Base-by-base conservation (phyloP, 2,888 invertebrate genomes). In the Tinea semifulvella region DNA sequence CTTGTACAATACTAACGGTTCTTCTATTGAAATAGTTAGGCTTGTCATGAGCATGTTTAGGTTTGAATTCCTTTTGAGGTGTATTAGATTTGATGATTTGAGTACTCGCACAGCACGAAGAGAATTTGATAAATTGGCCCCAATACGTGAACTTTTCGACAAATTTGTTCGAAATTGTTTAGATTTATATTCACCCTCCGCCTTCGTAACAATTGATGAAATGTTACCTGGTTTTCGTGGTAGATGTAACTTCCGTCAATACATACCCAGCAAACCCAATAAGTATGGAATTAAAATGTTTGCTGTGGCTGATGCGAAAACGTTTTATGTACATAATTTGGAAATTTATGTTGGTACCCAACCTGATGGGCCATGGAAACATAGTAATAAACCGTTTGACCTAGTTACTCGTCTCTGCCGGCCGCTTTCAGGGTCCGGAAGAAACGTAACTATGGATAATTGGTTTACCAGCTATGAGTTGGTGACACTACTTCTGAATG, bases 261-360 rank as follows among this genome's bases (percentile, higher is more conserved):
- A 45, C 17, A 49, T 47, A 18, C 43, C 43, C n/a, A 17, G 3
- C 18, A 45, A 47, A 4, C 27, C 48, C 7, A 28, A 40, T 17
- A 25, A 46, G 1, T 51, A 51, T n/a, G 50, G 51, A 11, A 46
- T 48, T 7, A 51, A 49, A 51, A 49, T 45, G 42, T 43, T 45
- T 40, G 44, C 48, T 6, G 25, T 51, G 6, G 49, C 47, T 8
- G 51, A 51, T 18, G 26, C 47, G 1, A 50, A 50, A 45, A 22
- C 36, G 13, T 49, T 42, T 35, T 51, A 49, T 13, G 45, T 48
- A 1, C 10, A 43, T n/a, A 49, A 48, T 20, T 43, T 50, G 10
- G 50, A 51, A 46, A 49, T 51, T 47, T 31, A 51, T 20, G 40
- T 47, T 26, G 51, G 50, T 0, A 46, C 48, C 14, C 51, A 51